Percentiles rank a stretch among this genome's conserved stretches.
phyloP scores from a whole-genome alignment of 2,888 invertebrate genomes.

The Ormyrus nitidulus region DNA sequence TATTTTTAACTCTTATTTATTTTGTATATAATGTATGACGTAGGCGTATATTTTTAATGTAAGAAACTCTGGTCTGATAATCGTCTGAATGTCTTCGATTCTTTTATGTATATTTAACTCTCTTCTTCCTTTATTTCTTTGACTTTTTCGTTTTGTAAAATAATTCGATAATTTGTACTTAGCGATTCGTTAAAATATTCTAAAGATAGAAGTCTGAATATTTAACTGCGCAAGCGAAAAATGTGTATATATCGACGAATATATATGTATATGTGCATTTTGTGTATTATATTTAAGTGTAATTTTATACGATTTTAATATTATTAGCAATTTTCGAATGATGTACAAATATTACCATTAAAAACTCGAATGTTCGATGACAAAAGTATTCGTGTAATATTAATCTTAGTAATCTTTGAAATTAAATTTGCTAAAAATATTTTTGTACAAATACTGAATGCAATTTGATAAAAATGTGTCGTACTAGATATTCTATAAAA shows the following conservation, averaged over 20 bases:
- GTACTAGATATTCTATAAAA: constrained; percentile 37
- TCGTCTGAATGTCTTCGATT: constrained; percentile 33
- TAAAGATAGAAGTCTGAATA: constrained; percentile 53
- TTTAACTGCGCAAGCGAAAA: constrained; percentile 18
- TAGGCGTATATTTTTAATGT: constrained; percentile 5
- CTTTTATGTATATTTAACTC: constrained; percentile 23
- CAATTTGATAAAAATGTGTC: constrained; percentile 44
- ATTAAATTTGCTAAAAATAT: constrained; percentile 47
- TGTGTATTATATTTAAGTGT: constrained; percentile 42
- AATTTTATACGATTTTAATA: constrained; percentile 49
- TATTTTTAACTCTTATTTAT: constrained; percentile 50
- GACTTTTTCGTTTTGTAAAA: constrained; percentile 30
- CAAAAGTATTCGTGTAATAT: constrained; percentile 49
- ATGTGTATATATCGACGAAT: not conserved
- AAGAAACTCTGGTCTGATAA: constrained; percentile 50
- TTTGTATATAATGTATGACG: constrained; percentile 37
- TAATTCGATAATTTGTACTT: constrained; percentile 43
- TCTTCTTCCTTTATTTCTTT: constrained; percentile 10
- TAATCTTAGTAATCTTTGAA: constrained; percentile 34
- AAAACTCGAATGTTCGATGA: constrained; percentile 49
- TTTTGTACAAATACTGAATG: constrained; percentile 48
- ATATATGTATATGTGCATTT: not conserved
- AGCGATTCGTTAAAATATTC: constrained; percentile 37
- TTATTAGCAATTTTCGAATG: constrained; percentile 41
- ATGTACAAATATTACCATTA: constrained; percentile 48